Percentiles rank a stretch among this genome's conserved stretches.
Conservation (phyloP, 2,113 vertebrate genomes). For the Apteryx owenii region DNA sequence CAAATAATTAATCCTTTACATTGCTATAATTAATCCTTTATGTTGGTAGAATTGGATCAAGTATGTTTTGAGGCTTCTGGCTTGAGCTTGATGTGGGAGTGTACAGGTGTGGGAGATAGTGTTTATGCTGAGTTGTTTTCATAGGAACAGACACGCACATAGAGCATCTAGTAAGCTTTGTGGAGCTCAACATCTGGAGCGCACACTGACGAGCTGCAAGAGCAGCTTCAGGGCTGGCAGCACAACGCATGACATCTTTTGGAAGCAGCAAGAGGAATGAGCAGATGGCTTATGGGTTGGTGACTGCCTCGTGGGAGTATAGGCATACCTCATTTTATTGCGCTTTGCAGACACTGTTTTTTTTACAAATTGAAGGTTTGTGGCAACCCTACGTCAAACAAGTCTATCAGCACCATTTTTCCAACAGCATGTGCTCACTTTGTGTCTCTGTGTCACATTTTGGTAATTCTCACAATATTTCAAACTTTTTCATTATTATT, state of each 20-base stretch:
- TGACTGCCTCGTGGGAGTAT: neutral
- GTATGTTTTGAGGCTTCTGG: neutral
- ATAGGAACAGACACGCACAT: too few relatives aligned
- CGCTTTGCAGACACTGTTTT: too few relatives aligned
- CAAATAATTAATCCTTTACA: neutral
- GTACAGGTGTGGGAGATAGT: neutral
- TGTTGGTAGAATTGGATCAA: neutral
- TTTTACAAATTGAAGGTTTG: too few relatives aligned
- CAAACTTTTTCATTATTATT: too few relatives aligned
- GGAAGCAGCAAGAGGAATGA: neutral
- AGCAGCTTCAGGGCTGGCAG: neutral
- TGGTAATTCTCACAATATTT: too few relatives aligned
- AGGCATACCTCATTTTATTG: too few relatives aligned
- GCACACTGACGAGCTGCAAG: too few relatives aligned
- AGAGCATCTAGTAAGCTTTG: neutral
- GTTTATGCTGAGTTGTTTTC: too few relatives aligned
- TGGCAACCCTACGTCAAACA: too few relatives aligned
- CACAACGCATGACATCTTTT: rapidly evolving
- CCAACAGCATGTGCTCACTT: too few relatives aligned
- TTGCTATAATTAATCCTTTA: neutral
- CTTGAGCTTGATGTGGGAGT: neutral
- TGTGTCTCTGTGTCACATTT: too few relatives aligned
- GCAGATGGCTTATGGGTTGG: neutral
- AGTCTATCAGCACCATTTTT: too few relatives aligned
- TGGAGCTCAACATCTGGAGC: neutral